phyloP scores from a whole-genome alignment of 2,113 vertebrate species.

The Petromus typicus region DNA sequence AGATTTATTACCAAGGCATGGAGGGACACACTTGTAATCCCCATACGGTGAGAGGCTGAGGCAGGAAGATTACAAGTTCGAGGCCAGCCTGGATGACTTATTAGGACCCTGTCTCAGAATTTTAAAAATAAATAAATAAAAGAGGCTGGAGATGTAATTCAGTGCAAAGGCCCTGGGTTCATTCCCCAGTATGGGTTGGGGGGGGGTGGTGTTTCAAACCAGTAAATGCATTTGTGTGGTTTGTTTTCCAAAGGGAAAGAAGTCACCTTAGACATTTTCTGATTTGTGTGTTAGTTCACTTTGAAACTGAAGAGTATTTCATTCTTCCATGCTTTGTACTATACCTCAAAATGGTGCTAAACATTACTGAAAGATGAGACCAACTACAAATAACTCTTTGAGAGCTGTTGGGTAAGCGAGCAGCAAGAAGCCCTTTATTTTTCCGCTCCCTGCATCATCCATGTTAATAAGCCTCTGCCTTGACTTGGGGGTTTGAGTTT shows the following conservation, averaged over 20 bases:
- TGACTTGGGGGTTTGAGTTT: no score
- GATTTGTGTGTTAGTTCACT: constrained; percentile 17
- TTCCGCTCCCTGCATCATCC: background rate
- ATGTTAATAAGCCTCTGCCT: background rate
- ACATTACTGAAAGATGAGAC: background rate
- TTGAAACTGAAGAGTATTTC: constrained; percentile 43
- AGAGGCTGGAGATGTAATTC: background rate
- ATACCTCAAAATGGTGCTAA: background rate
- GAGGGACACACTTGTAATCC: background rate
- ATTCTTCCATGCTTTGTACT: constrained; percentile 5
- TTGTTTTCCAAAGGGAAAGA: constrained; percentile 51
- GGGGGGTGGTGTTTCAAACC: background rate
- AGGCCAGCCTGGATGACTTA: background rate
- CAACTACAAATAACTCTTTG: background rate
- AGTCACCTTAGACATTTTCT: constrained; percentile 48
- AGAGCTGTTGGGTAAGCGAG: background rate
- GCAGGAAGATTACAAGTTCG: background rate
- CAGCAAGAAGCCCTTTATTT: background rate
- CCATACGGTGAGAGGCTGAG: background rate
- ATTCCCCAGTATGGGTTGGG: background rate
- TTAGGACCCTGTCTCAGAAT: background rate
- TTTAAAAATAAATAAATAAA: background rate
- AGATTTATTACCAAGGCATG: constrained; percentile 22
- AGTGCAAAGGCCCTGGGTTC: background rate
- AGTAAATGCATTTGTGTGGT: background rate